Evolutionary conservation across 2,888 invertebrate genomes (phyloP), one percentile per base, ranked within the genome.

Genomic region (Hirtodrosophila confusa): DNA sequence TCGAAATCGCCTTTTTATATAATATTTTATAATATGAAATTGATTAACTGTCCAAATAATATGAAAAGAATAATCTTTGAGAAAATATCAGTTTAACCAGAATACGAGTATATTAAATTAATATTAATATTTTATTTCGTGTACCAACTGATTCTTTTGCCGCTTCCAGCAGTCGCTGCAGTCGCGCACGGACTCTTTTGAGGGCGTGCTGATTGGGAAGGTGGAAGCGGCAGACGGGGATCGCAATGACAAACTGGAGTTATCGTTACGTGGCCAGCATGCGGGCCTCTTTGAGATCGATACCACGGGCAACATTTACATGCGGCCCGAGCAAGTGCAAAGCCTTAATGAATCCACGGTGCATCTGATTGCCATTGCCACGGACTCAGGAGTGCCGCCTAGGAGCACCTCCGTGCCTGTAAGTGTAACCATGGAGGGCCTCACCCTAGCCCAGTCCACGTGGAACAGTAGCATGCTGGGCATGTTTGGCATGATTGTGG

Each of bases 191-290:
- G 90, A 90, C 23, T 83, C 90, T 23, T 89, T 91, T 27, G 91
- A 91, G 17, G 90, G 90, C 6, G 91, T 93, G 40, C 90, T 93
- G 76, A 90, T 92, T 91, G 97, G 93, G 4, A 93, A 93, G 77
- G 94, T 98, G 27, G 96, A 97, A 90, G 97, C 95, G n/a, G 95
- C 95, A 23, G 97, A 98, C 90, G 97, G 97, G 0, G 97, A 98
- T 91, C 93, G 93, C 60, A 94, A 94, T 1, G 97, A 97, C 89
- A 92, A 93, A 58, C 93, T 97, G 27, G 93, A 94, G 8, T 92
- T 97, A n/a, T 94, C 94, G 0, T 92, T 97, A 10, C 91, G 94
- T 57, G 96, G 96, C 0, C 93, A 95, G 4, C 94, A 95, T 77
- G 94, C 96, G 0, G 93, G 89, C 3, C 82, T 90, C 7, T 91